Evolutionary conservation across 2,113 vertebrate genomes (phyloP), one percentile per base, ranked within the genome.

Genomic region (Empidonax traillii): DNA sequence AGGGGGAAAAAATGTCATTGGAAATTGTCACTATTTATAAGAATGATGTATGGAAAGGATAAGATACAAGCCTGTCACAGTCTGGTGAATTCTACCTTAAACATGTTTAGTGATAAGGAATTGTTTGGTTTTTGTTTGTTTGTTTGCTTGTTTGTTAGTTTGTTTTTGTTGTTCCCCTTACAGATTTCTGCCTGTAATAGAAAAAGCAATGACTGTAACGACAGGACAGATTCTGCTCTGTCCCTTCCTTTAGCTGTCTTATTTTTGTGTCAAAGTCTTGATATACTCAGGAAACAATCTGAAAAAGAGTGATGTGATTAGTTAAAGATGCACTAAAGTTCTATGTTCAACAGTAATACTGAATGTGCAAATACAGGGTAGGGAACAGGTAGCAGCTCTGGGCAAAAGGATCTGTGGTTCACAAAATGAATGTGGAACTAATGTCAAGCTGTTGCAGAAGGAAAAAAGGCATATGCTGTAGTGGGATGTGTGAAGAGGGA

Each of bases 401-500:
- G 85, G 75, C 16, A 90, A 88, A 92, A 75, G 35, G 23, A 86
- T 89, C 56, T 51, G 41, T 35, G 65, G 25, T 47, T 91, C 33
- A 79, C 44, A 76, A 76, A 71, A 63, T 10, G 23, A 56, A 75
- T 21, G 22, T 35, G 56, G 41, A 44, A 44, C 25, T 33, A 51
- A 69, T 47, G 62, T 43, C 52, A 92, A 46, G 52, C 56, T 87
- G 69, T 30, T 71, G 52, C 52, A 79, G 56, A 74, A 87, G 90
- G 66, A 82, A 87, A 44, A 85, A 79, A 53, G 62, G 24, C 88
- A 87, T 82, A 85, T 90, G 91, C 63, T 96, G 9, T 27, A 87
- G 90, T 71, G 77, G 90, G 73, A 95, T 51, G 77, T 92, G 69
- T 90, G 47, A 96, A 89, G 43, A 81, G 58, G 31, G 65, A 94